phyloP scores from a whole-genome alignment of 2,113 vertebrate genomes.

The Aptenodytes forsteri region DNA sequence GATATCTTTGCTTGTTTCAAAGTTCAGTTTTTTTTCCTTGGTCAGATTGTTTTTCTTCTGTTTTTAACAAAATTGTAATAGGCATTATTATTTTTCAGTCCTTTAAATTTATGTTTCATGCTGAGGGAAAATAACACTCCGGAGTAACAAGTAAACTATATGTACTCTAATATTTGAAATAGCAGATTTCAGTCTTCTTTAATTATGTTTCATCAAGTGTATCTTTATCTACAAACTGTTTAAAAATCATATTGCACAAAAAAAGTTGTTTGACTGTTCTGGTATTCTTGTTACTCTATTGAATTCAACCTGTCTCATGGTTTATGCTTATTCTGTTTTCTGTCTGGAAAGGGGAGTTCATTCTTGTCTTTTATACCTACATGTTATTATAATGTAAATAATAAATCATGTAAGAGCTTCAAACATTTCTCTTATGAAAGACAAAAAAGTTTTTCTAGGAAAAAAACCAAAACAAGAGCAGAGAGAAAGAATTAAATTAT shows the following conservation, averaged over 20 bases:
- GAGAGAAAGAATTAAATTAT: background rate
- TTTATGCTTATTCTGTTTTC: background rate
- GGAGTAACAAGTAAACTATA: slow-evolving; percentile 28
- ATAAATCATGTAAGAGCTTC: background rate
- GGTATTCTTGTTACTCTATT: background rate
- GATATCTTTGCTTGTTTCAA: slow-evolving; percentile 14
- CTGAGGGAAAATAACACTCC: background rate
- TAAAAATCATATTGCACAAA: background rate
- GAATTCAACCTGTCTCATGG: background rate
- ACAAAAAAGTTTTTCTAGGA: background rate
- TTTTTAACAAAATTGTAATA: background rate
- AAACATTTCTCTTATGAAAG: background rate
- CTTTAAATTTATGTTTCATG: background rate
- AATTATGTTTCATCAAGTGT: background rate
- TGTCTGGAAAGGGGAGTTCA: background rate
- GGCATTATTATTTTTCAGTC: background rate
- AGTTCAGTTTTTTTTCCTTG: background rate
- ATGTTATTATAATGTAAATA: background rate
- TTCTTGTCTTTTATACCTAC: background rate
- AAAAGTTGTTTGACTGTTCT: background rate
- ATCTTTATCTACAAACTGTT: background rate
- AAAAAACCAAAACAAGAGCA: background rate
- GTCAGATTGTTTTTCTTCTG: background rate
- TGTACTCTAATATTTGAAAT: background rate
- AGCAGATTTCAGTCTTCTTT: background rate